Percentiles rank a stretch among this genome's conserved stretches.
Conservation (phyloP, 2,113 vertebrate species). For the Rhinogobius similis region DNA sequence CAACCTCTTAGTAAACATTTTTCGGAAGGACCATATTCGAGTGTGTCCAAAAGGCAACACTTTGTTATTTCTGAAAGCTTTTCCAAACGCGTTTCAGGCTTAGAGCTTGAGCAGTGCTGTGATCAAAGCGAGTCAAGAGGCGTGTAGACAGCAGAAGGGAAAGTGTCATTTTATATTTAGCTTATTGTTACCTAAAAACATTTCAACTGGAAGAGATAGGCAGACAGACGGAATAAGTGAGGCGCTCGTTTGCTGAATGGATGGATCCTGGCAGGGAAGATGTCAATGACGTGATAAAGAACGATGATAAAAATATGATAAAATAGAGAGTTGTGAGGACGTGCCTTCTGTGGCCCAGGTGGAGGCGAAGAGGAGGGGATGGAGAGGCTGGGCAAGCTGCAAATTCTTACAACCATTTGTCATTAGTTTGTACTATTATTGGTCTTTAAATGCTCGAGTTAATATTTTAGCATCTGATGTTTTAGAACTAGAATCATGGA, state of each 20-base stretch:
- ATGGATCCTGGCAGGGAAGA: neutral
- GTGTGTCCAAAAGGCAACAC: slow-evolving; percentile 23
- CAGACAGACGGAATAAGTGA: neutral
- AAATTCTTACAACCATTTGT: too few species aligned
- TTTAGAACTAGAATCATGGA: too few species aligned
- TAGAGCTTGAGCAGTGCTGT: slow-evolving; percentile 14
- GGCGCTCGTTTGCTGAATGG: neutral
- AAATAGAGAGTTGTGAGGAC: too few species aligned
- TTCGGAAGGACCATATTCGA: slow-evolving; percentile 8
- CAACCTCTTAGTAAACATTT: neutral
- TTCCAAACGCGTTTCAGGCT: slow-evolving; percentile 28
- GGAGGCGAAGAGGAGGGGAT: neutral
- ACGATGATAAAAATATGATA: neutral
- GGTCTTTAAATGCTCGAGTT: too few species aligned
- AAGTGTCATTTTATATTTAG: slow-evolving; percentile 24
- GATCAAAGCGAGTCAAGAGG: slow-evolving; percentile 22
- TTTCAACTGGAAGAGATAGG: neutral
- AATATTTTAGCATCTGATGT: too few species aligned
- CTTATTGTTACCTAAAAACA: neutral
- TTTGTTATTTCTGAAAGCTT: slow-evolving; percentile 9
- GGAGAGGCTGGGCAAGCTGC: too few species aligned
- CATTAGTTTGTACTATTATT: too few species aligned
- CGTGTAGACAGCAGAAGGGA: slow-evolving; percentile 32
- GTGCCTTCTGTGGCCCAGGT: neutral
- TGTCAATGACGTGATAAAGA: too few species aligned